Base-by-base conservation (phyloP, 2,888 invertebrate species). In the Melinaea menophilus region DNA sequence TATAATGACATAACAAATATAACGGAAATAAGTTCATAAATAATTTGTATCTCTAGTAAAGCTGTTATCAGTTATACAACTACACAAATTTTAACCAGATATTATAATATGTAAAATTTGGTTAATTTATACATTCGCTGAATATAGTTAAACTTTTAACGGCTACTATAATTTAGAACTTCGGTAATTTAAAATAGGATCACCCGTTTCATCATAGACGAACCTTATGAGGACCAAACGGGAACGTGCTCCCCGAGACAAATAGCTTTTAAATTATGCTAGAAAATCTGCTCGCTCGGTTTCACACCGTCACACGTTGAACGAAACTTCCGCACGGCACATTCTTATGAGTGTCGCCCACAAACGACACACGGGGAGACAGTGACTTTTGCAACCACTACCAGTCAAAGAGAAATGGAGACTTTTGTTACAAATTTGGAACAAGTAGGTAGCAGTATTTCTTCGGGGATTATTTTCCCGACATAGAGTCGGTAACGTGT, bases 261-360 rank as follows among this genome's bases (percentile, higher is more conserved):
- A 63, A 66, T 65, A 66, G 58, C 63, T 65, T 69, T 71, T 70
- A 83, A 84, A 82, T 22, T 22, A 22, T 22, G 22, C 22, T 22
- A 22, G 22, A 22, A 22, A 22, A 22, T 22, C 1, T 22, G 22
- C 0, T 22, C 22, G 22, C 22, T 22, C 22, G 22, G 22, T 22
- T 22, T 22, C 22, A 0, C 22, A 22, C 22, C 1, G 22, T 22
- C 22, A 22, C 22, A 22, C 22, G 81, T 81, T 78, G 79, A 75
- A 69, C 72, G 72, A 79, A 85, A 84, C 80, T 85, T 88, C 79
- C 81, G 81, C 79, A 79, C 77, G 79, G 79, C 82, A 85, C 86
- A 87, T 88, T 88, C 88, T 89, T 88, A 89, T 87, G 88, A 88
- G 86, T 82, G 85, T 84, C 86, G 83, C 80, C 78, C 79, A 73